phyloP scores from a whole-genome alignment of 2,797 vertebrate genomes.

The Phalloptychus januarius region DNA sequence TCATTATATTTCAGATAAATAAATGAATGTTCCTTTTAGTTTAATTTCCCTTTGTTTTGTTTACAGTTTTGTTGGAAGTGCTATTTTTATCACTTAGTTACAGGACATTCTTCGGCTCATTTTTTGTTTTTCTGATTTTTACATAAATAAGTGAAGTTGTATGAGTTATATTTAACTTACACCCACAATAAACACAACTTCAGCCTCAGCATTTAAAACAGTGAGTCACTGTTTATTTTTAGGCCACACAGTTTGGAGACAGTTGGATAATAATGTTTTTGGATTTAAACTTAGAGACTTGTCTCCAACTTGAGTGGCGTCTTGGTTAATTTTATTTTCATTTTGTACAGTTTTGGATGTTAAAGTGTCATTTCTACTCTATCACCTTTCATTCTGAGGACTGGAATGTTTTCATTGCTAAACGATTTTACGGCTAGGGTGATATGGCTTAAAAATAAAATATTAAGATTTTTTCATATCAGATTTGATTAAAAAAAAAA shows the following conservation, averaged over 20 bases:
- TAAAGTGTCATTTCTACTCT: not conserved
- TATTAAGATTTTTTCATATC: too few relatives aligned
- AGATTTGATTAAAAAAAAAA: too few relatives aligned
- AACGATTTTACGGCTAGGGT: too few relatives aligned
- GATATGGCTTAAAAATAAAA: too few relatives aligned
- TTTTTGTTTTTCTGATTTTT: not conserved
- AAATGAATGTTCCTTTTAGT: not conserved
- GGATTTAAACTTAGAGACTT: not conserved
- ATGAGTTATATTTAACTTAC: conserved; percentile 3
- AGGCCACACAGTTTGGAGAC: not conserved
- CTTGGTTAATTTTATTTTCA: not conserved
- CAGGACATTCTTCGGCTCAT: not conserved
- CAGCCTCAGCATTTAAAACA: not conserved
- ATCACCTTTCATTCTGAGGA: not conserved
- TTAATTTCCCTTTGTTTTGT: not conserved
- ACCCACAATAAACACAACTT: not conserved
- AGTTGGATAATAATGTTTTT: not conserved
- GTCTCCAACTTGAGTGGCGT: not conserved
- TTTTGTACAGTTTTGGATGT: not conserved
- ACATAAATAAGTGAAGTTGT: not conserved
- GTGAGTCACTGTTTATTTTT: conserved; percentile 3
- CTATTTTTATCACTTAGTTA: not conserved
- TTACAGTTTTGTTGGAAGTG: not conserved
- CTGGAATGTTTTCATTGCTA: too few relatives aligned
- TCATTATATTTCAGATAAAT: not conserved